Base-by-base conservation (phyloP, 2,797 vertebrate species). In the Sebastes matsubarae region DNA sequence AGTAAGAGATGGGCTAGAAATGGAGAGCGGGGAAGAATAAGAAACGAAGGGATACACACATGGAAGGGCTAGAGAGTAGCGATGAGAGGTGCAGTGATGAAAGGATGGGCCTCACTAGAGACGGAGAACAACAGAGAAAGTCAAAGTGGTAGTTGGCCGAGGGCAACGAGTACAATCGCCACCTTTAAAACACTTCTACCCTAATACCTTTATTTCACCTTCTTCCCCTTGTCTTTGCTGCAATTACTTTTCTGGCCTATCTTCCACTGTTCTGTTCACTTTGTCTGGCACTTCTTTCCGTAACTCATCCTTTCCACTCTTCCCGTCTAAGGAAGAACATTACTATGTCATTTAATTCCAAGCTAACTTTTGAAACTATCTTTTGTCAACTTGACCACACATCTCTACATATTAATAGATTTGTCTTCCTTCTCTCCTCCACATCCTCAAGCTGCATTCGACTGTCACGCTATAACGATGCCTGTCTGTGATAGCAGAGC, bases 391-490 rank as follows among this genome's bases (percentile, higher is more conserved):
- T 64, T 65, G 8, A 68, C 14, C 22, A 54, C 29, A 68, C 24
- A 52, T 50, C 18, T 61, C 11, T 71, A 38, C 11, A 12, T 27
- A 32, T 74, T 29, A 20, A 68, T 27, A 75, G 12, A 30, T 55
- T 36, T 61, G 10, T 46, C 20, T 27, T 27, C 20, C 50, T 24
- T 11, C 29, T 61, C 36, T 34, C 6, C n/a, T 22, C 20, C 36
- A 60, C 65, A 64, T 68, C 68, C 16, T 77, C 50, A 58, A 59
- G 67, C 54, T 68, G 38, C 57, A 50, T 72, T 75, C 30, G 9
- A 81, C 68, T 71, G 70, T 75, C 66, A 42, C 20, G 59, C 72
- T 75, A 1, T 80, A 86, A 84, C 78, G 79, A 86, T 85, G 65
- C 61, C 68, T 80, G 38, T 79, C 52, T 88, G 63, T 55, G 69